Evolutionary conservation across 2,797 vertebrate genomes (phyloP).

Genomic region (Macropodus opercularis): DNA sequence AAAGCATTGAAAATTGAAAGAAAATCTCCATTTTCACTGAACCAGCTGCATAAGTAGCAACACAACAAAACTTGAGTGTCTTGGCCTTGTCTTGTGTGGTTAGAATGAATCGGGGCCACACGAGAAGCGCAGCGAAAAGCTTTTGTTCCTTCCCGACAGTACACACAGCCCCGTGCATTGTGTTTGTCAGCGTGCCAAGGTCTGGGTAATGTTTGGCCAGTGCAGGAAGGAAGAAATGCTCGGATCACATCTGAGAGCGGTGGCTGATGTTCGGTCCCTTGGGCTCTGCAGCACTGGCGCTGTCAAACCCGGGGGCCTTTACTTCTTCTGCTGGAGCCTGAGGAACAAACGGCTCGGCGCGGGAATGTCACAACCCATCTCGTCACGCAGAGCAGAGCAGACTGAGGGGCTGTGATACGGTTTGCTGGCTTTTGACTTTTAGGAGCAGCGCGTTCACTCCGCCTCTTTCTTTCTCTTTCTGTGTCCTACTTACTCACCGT

Average conservation of each 20-base stretch:
- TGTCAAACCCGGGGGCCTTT: constrained; percentile 49
- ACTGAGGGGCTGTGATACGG: constrained; percentile 29
- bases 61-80: constrained; percentile 5
- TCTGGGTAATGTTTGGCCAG: constrained; percentile 34
- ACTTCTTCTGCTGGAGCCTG: constrained; percentile 31
- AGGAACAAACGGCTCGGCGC: constrained; percentile 53
- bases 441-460: constrained; percentile 34
- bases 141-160: constrained; percentile 43
- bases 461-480: too few relatives aligned
- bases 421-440: constrained; percentile 35
- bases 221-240: constrained; percentile 34
- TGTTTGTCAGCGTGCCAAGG: constrained; percentile 28
- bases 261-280: constrained; percentile 44
- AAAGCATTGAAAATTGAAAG: background rate
- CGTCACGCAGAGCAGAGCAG: constrained; percentile 25
- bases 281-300: constrained; percentile 37
- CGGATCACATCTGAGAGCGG: constrained; percentile 39
- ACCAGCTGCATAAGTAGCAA: constrained; percentile 18
- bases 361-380: constrained; percentile 58
- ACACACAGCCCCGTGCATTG: constrained; percentile 21
- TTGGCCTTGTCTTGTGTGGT: constrained; percentile 44
- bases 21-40: constrained; percentile 27
- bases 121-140: constrained; percentile 39
- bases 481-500: constrained; percentile 58
- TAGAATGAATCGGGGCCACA: constrained; percentile 38